Evolutionary conservation across 2,888 invertebrate genomes (phyloP).

Genomic region (Trichopria drosophilae): DNA sequence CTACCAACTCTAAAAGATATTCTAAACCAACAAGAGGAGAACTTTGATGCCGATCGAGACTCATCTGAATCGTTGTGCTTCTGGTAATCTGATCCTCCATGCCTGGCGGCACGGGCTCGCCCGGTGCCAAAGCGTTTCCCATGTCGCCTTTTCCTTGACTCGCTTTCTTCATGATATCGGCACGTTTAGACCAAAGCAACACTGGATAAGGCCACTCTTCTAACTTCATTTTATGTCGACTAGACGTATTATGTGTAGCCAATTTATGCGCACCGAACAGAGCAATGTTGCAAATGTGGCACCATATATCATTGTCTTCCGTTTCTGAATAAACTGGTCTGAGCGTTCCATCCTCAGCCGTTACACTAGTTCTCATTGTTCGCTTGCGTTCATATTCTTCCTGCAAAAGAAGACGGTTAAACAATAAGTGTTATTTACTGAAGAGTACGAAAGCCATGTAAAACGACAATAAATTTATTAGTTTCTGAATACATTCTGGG

Average conservation of each 20-base stretch:
- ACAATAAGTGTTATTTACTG: too few relatives aligned
- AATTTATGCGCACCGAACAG: conserved; percentile 55
- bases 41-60: conserved; percentile 62
- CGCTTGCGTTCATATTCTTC: conserved; percentile 56
- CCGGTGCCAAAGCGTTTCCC: conserved; percentile 60
- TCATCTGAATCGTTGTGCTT: conserved; percentile 61
- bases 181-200: conserved; percentile 53
- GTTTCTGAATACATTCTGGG: conserved; percentile 5
- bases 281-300: conserved; percentile 57
- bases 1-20: conserved; percentile 75
- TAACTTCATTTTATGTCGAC: conserved; percentile 57
- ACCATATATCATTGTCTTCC: conserved; percentile 56
- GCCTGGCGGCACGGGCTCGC: conserved; percentile 73
- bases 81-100: conserved; percentile 67
- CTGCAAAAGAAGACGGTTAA: conserved; percentile 50
- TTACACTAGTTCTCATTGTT: conserved; percentile 56
- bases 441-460: too few relatives aligned
- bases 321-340: conserved; percentile 55
- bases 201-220: conserved; percentile 56
- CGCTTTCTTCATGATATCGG: conserved; percentile 45
- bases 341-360: conserved; percentile 56
- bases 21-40: conserved; percentile 72
- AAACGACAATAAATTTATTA: conserved; percentile 17
- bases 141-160: conserved; percentile 37
- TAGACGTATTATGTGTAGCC: conserved; percentile 54